Evolutionary conservation across 2,888 invertebrate species (phyloP).

Genomic region (Acrobasis suavella): DNA sequence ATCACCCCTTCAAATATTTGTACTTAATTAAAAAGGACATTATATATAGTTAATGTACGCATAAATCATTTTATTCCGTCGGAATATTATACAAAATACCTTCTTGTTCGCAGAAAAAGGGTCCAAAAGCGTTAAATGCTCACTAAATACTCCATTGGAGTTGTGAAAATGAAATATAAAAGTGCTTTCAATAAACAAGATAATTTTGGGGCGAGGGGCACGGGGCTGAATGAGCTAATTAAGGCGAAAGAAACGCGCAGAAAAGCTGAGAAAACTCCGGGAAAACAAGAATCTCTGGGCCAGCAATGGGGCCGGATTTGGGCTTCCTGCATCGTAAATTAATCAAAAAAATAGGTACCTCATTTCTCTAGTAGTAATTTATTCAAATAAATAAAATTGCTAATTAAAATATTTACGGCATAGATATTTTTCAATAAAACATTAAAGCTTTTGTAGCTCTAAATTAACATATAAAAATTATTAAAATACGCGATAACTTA

Average conservation of each 20-base stretch:
- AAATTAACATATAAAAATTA: too few relatives aligned
- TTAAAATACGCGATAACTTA: too few relatives aligned
- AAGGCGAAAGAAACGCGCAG: conserved; percentile 79
- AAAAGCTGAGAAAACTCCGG: conserved; percentile 78
- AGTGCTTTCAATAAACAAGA: conserved; percentile 79
- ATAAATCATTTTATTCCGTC: too few relatives aligned
- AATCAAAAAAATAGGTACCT: too few relatives aligned
- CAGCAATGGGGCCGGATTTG: conserved; percentile 47
- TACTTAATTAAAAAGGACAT: too few relatives aligned
- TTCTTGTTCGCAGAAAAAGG: conserved; percentile 38
- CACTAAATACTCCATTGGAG: conserved; percentile 65
- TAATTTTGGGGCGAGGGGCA: conserved; percentile 56
- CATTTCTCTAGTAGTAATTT: too few relatives aligned
- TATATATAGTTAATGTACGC: too few relatives aligned
- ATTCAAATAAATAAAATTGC: too few relatives aligned
- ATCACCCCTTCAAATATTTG: too few relatives aligned
- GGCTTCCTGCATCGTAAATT: not conserved
- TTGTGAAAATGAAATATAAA: conserved; percentile 72
- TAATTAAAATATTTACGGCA: too few relatives aligned
- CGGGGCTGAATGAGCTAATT: conserved; percentile 79
- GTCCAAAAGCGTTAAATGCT: conserved; percentile 53
- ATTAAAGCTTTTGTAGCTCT: too few relatives aligned
- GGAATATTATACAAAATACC: conserved; percentile 38
- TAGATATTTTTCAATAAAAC: too few relatives aligned
- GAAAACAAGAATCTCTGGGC: conserved; percentile 79